phyloP scores from a whole-genome alignment of 2,113 vertebrate species.

The Microcebus ravelobensis region DNA sequence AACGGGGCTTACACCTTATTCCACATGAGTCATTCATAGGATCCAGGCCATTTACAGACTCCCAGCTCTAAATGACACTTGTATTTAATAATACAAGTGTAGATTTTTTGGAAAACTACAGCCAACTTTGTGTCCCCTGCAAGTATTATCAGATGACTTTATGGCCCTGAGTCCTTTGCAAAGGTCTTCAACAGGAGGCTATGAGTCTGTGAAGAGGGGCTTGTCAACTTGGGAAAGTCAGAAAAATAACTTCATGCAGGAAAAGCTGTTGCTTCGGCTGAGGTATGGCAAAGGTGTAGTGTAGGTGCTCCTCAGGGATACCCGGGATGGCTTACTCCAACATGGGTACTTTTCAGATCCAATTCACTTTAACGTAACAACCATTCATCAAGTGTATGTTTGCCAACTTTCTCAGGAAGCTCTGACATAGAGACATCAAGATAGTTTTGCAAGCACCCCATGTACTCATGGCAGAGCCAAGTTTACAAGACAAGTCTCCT shows the following conservation, averaged over 20 bases:
- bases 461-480: neutral
- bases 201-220: neutral
- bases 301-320: neutral
- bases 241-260: neutral
- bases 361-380: neutral
- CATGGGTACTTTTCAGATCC: neutral
- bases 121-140: neutral
- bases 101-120: neutral
- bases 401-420: conserved; percentile 1
- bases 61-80: neutral
- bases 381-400: neutral
- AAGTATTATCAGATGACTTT: neutral
- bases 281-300: accelerated
- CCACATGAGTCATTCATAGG: neutral
- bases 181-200: neutral
- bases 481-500: neutral
- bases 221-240: neutral
- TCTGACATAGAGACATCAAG: neutral
- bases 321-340: neutral
- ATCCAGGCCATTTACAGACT: neutral
- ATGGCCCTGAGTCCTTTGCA: neutral
- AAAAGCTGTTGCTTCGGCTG: neutral
- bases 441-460: neutral
- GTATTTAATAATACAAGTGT: neutral
- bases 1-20: neutral